These are phyloP conservation scores for Pelmatolapia mariae DNA, from an alignment of 2,113 vertebrate genomes.

Conservation along the genomic window DNA sequence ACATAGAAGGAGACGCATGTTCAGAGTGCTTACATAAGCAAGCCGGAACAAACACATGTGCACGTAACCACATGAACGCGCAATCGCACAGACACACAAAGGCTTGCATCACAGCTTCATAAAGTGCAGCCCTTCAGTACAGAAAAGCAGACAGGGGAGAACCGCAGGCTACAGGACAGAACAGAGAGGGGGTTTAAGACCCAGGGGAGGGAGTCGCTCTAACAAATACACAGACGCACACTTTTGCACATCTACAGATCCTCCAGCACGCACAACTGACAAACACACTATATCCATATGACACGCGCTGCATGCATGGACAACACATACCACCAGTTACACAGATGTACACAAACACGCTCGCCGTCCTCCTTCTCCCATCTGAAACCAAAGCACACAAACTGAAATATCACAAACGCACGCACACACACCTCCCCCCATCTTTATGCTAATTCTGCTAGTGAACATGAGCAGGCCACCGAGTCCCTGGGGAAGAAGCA, in stretches of 20 bases:
- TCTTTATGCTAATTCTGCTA: constrained; percentile 74
- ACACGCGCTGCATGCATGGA: constrained; percentile 32
- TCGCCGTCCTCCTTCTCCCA: constrained; percentile 25
- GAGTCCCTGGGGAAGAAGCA: constrained; percentile 67
- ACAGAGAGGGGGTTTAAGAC: constrained; percentile 60
- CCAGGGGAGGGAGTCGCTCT: constrained; percentile 44
- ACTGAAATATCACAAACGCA: not conserved
- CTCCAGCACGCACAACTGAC: constrained; percentile 17
- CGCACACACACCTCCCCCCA: constrained; percentile 35
- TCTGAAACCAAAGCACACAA: constrained; percentile 24
- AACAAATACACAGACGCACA: constrained; percentile 23
- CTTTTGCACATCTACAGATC: not conserved
- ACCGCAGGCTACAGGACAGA: constrained; percentile 56
- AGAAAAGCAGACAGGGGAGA: constrained; percentile 52
- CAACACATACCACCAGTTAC: constrained; percentile 30
- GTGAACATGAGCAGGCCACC: constrained; percentile 72
- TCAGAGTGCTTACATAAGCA: constrained; percentile 66
- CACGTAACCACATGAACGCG: not conserved
- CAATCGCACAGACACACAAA: constrained; percentile 26
- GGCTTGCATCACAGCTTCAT: constrained; percentile 62
- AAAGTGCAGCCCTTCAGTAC: constrained; percentile 47
- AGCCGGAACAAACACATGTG: constrained; percentile 57
- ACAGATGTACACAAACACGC: constrained; percentile 27
- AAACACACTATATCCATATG: constrained; percentile 26
- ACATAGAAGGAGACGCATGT: constrained; percentile 47